Base-by-base conservation (phyloP, 2,888 invertebrate genomes). In the Mystacides longicornis region DNA sequence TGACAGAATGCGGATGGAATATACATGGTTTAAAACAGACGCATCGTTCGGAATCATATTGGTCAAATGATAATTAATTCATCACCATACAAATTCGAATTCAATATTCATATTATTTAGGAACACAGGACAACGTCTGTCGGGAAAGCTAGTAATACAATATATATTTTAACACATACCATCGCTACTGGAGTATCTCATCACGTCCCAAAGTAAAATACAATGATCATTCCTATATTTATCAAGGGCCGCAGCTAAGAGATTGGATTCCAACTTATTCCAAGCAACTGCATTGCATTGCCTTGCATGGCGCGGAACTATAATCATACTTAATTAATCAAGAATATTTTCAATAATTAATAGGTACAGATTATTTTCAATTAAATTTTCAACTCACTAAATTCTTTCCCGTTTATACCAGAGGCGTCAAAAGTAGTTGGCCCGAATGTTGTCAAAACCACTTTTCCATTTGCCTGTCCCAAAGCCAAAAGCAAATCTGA, bases 211-310 rank as follows among this genome's bases (percentile, higher is more conserved):
- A 48, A 96, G 79, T 5, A 92, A 77, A 42, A 96, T 83, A 56
- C 91, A 92, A 68, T 87, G 86, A 70, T 96, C 96, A 33, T 89
- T 87, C 60, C 93, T 81, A 68, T 92, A 87, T 68, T 91, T 92
- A 65, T 96, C 96, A 64, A 95, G 79, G 0, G 92, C 95, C 53
- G 87, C 88, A 0, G 90, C 92, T 57, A 96, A 72, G 63, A 93
- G 75, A 69, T 91, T 87, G 20, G 81, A 80, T 64, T 95, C 93
- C 11, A 80, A 71, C 23, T 86, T 87, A 70, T 90, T 93, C 94
- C 95, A 96, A 23, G 89, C 82, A 14, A 97, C 81, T 1, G 87
- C 83, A 64, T 92, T 89, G 68, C 95, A 95, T 61, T 89, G 86
- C 7, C 96, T 77, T 11, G 87, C 82, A 69, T 92, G 89, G 52